Percentiles rank a stretch among this genome's conserved stretches.
phyloP scores from a whole-genome alignment of 2,113 vertebrate species.

The Corythaixoides concolor region DNA sequence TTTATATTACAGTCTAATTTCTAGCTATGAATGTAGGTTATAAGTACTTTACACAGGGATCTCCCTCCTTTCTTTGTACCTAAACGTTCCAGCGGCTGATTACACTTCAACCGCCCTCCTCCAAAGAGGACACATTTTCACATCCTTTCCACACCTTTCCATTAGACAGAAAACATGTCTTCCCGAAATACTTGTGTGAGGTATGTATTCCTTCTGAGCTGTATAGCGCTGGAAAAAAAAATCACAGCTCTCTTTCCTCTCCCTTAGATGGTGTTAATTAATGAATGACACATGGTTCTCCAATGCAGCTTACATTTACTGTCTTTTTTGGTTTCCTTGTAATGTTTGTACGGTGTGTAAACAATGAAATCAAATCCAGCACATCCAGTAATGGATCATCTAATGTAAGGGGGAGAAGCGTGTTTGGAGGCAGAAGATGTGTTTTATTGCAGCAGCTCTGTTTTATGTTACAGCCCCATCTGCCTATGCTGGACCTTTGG shows the following conservation, averaged over 20 bases:
- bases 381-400: not conserved
- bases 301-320: not conserved
- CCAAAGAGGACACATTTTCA: not conserved
- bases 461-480: constrained; percentile 12
- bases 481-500: constrained; percentile 5
- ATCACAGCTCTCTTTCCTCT: not conserved
- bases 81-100: fast-evolving
- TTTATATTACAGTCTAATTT: not conserved
- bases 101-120: not conserved
- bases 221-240: not conserved
- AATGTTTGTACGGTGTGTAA: not conserved
- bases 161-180: not conserved
- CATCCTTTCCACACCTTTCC: not conserved
- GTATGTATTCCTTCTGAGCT: not conserved
- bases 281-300: not conserved
- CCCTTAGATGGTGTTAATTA: not conserved
- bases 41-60: not conserved
- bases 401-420: not conserved
- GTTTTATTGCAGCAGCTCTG: not conserved
- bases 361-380: not conserved
- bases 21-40: not conserved
- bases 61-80: not conserved
- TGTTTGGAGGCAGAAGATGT: not conserved
- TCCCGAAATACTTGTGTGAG: not conserved
- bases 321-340: not conserved